Evolutionary conservation across 2,113 vertebrate species (phyloP).

Genomic region (Saguinus imperator): DNA sequence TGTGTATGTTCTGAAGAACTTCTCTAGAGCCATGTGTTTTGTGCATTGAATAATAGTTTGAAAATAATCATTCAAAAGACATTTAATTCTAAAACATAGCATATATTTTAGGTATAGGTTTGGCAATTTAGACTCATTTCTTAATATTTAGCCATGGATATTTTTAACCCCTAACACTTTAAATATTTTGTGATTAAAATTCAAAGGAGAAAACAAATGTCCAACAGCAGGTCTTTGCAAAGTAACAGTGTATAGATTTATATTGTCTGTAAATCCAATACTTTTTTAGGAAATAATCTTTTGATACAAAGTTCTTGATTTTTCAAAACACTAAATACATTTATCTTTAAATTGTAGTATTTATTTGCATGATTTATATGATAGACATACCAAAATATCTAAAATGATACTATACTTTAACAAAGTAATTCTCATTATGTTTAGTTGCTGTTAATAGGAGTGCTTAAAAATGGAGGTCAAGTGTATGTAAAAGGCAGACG

Average conservation of each 20-base stretch:
- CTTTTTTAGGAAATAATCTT: background rate
- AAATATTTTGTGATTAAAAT: conserved; percentile 36
- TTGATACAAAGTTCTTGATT: background rate
- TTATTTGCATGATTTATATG: background rate
- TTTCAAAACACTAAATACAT: background rate
- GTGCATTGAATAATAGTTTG: conserved; percentile 42
- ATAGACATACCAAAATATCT: background rate
- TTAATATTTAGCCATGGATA: conserved; percentile 59
- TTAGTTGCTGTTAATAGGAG: background rate
- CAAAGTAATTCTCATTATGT: conserved; percentile 1
- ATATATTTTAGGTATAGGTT: background rate
- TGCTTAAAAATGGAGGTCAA: background rate
- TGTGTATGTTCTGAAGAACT: conserved; percentile 8
- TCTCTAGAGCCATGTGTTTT: conserved; percentile 5
- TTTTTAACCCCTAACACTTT: conserved; percentile 65
- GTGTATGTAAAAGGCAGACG: background rate
- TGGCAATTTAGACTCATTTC: conserved; percentile 35
- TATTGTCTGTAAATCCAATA: conserved; percentile 7
- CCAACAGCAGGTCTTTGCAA: background rate
- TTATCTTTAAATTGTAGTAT: background rate
- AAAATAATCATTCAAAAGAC: conserved; percentile 29
- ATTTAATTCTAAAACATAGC: conserved; percentile 12
- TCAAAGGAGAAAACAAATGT: background rate
- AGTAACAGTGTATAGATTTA: background rate
- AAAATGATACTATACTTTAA: background rate